Evolutionary conservation across 2,888 invertebrate species (phyloP), one percentile per base, ranked within the genome.

Genomic region (Myopa tessellatipennis): DNA sequence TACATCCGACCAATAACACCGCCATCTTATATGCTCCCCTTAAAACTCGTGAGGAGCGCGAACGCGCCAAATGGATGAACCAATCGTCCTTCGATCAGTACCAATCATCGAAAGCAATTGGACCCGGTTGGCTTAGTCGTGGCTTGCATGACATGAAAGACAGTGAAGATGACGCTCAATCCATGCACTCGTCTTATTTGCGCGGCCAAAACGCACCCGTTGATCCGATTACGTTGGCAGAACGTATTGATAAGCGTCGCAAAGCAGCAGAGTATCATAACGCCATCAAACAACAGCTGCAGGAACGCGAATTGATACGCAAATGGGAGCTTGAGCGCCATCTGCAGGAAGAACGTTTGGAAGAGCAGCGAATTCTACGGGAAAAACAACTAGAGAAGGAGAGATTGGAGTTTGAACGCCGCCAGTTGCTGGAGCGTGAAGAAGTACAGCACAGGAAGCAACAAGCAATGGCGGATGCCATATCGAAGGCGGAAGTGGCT

Each of bases 261-360:
- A 94, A 95, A 88, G 96, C 96, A 0, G 88, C 96, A 79, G 96
- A 96, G 87, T 93, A 96, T 82, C 98, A 98, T 89, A 93, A 94
- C 79, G 96, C 95, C 16, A 95, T 97, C 83, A 92, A 95, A 82
- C 93, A 93, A 85, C 96, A 97, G 88, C 90, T 97, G 74, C 94
- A 95, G 86, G 97, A 97, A 85, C 92, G 94, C 67, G 95, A 96
- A 84, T 91, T 92, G 83, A 90, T 92, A 74, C 92, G 94, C 16
- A 92, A 92, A 83, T 94, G 94, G 88, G 97, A 97, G 87, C 91
- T 93, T 81, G 95, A 95, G 85, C 91, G 91, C 74, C 92, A 93
- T 81, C 89, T 94, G 80, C 91, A 91, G 83, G 96, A 97, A 88
- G 97, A 98, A 87, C 91, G 92, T 82, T 91, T 94, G 81, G 96